Conservation (phyloP, 2,888 invertebrate species). For the Clepsis dumicolana region DNA sequence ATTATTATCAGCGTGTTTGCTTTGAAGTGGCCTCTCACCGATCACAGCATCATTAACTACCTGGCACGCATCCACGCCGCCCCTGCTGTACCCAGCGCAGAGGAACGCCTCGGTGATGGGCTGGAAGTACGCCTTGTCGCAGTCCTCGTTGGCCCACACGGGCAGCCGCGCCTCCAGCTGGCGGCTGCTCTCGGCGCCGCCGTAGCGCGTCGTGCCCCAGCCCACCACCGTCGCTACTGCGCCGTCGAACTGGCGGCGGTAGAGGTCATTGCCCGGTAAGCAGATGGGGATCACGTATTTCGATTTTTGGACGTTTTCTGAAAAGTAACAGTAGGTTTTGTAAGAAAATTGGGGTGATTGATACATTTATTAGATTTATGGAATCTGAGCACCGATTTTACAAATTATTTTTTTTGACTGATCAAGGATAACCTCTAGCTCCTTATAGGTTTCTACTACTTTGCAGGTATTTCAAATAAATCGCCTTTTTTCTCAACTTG, state of each 20-base stretch:
- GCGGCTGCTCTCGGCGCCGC: constrained; percentile 94
- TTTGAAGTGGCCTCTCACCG: background rate
- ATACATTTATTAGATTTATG: too few species aligned
- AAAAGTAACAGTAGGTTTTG: constrained; percentile 43
- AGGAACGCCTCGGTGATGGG: constrained; percentile 96
- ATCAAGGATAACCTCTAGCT: too few species aligned
- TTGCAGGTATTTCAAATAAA: too few species aligned
- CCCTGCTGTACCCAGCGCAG: constrained; percentile 95
- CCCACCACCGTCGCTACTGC: constrained; percentile 95
- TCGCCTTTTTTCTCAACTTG: too few species aligned
- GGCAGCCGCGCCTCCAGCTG: constrained; percentile 94
- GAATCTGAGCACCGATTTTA: too few species aligned
- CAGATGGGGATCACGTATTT: constrained; percentile 96
- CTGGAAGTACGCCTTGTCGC: constrained; percentile 96
- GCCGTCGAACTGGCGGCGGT: constrained; percentile 87
- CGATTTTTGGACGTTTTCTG: constrained; percentile 91
- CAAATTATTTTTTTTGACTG: too few species aligned
- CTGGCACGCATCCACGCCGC: constrained; percentile 97
- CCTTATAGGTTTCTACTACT: too few species aligned
- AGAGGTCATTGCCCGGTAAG: constrained; percentile 88
- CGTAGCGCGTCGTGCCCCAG: constrained; percentile 96
- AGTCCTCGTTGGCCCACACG: constrained; percentile 96
- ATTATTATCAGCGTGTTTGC: too few species aligned
- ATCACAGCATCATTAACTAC: constrained; percentile 70
- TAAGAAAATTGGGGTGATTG: too few species aligned